phyloP scores from a whole-genome alignment of 2,888 invertebrate species.

The Conops quadrifasciatus region DNA sequence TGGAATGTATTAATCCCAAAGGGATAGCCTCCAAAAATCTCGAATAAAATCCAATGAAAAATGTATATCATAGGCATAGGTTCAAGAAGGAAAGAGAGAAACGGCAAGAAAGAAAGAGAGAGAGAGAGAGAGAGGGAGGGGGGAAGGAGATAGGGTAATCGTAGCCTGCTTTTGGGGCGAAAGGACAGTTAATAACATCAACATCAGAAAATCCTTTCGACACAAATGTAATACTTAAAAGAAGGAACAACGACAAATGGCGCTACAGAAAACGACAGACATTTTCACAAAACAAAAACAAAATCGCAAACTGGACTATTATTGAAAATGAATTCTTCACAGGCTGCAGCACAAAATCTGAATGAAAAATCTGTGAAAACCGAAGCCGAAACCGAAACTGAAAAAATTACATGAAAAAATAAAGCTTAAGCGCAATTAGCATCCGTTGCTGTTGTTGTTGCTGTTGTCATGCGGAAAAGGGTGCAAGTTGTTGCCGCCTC shows the following conservation, averaged over 20 bases:
- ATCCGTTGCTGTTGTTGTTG: constrained; percentile 4
- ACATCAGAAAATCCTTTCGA: background rate
- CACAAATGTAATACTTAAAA: background rate
- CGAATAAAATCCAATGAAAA: background rate
- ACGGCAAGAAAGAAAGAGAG: no score
- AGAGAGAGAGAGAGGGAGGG: no score
- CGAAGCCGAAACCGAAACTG: no score
- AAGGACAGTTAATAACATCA: no score
- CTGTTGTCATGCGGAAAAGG: no score
- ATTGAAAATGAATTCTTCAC: constrained; percentile 21
- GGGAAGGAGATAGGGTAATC: no score
- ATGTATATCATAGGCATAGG: no score
- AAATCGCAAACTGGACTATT: background rate
- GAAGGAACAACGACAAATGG: constrained; percentile 7
- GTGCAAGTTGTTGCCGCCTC: constrained; percentile 16
- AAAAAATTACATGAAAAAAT: constrained; percentile 15
- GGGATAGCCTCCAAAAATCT: constrained; percentile 36
- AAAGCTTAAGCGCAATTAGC: constrained; percentile 23
- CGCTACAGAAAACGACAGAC: background rate
- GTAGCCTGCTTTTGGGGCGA: background rate
- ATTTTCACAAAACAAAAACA: background rate
- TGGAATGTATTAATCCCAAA: constrained; percentile 56
- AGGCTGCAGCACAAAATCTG: constrained; percentile 21
- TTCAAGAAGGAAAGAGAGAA: no score
- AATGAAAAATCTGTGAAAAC: no score